Percentiles rank a stretch among this genome's conserved stretches.
Conservation (phyloP, 37 sponge, comb jelly and placozoan species). For the Cliona cf. orientalis region DNA sequence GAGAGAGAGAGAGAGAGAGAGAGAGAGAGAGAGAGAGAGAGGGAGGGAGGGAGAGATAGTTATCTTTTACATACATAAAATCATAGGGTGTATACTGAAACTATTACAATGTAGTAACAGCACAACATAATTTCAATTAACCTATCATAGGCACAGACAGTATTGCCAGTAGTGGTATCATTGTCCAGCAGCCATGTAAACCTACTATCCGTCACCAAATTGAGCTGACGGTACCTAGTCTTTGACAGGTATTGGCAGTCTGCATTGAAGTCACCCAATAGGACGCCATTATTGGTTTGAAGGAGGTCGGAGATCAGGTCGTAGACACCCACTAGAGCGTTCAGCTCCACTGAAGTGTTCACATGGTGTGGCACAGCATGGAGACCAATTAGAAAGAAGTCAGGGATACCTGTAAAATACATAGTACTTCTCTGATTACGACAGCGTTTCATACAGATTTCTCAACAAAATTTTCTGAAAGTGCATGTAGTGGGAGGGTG, state of each 20-base stretch:
- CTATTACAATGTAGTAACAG: too few species aligned
- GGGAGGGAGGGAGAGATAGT: too few species aligned
- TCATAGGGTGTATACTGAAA: too few species aligned
- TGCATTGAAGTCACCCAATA: slow-evolving; percentile 95
- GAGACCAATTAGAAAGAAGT: slow-evolving; percentile 78
- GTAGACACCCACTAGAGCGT: slow-evolving; percentile 76
- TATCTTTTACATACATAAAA: too few species aligned
- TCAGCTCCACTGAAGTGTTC: slow-evolving; percentile 67
- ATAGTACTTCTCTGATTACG: too few species aligned
- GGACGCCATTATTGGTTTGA: slow-evolving; percentile 29
- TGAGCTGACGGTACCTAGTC: slow-evolving; percentile 24
- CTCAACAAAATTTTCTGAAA: too few species aligned
- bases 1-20: too few species aligned
- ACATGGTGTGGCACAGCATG: slow-evolving; percentile 76
- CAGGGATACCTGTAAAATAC: slow-evolving; percentile 16
- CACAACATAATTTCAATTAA: too few species aligned
- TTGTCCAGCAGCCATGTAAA: slow-evolving; percentile 76
- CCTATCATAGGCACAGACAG: slow-evolving; percentile 90
- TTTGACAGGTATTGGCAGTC: slow-evolving; percentile 66
- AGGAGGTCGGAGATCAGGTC: slow-evolving; percentile 25
- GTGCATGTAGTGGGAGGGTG: slow-evolving; percentile 20
- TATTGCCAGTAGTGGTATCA: slow-evolving; percentile 79
- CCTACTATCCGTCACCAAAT: slow-evolving; percentile 52
- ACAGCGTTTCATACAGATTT: too few species aligned
- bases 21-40: too few species aligned